Evolutionary conservation across 2,113 vertebrate species (phyloP).

Genomic region (Bagarius yarrelli): DNA sequence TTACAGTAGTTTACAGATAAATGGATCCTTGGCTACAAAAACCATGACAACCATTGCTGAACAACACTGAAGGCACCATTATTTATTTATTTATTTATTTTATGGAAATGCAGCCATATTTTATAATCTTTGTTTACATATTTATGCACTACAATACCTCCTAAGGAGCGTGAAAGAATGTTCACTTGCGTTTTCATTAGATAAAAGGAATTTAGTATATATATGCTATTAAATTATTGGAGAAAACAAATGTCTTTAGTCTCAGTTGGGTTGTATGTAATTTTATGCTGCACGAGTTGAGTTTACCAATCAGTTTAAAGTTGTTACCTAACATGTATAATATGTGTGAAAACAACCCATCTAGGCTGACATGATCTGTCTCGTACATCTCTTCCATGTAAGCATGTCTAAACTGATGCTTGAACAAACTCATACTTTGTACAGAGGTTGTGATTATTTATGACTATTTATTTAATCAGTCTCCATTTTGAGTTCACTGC

Average conservation of each 20-base stretch:
- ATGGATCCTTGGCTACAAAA: not conserved
- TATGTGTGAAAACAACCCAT: not conserved
- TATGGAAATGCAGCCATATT: conserved; percentile 56
- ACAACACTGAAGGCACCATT: conserved; percentile 40
- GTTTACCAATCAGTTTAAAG: not conserved
- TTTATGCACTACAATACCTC: conserved; percentile 45
- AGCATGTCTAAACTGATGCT: conserved; percentile 42
- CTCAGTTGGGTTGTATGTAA: not conserved
- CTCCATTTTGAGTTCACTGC: conserved; percentile 17
- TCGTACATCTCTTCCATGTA: conserved; percentile 14
- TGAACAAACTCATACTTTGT: conserved; percentile 38
- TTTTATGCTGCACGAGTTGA: not conserved
- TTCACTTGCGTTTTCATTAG: conserved; percentile 29
- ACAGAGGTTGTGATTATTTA: conserved; percentile 23
- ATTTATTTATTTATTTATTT: conserved; percentile 56
- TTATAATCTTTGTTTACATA: conserved; percentile 50
- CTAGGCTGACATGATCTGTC: conserved; percentile 6
- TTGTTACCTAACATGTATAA: not conserved
- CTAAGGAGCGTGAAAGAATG: conserved; percentile 38
- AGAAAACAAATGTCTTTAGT: conserved; percentile 7
- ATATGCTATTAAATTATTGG: not conserved
- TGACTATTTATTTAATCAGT: conserved; percentile 18
- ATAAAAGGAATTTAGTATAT: conserved; percentile 9
- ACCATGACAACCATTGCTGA: conserved; percentile 23
- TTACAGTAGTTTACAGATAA: not conserved